Base-by-base conservation (phyloP, 2,113 vertebrate genomes). In the Microcebus tavaratra region DNA sequence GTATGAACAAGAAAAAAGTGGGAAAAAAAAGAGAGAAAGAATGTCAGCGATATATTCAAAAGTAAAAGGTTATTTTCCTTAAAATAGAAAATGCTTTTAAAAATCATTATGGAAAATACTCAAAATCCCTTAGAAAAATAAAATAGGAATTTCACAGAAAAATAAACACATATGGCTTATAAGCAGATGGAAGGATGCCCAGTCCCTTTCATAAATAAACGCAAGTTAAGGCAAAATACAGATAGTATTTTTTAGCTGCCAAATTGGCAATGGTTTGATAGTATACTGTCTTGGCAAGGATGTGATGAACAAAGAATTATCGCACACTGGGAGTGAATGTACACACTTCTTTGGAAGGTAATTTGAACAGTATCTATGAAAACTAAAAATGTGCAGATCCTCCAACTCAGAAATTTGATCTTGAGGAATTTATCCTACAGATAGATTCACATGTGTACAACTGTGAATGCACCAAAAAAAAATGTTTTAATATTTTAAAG, bases 121-220 rank as follows among this genome's bases (percentile, higher is more conserved):
- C 57, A 6, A 82, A 93, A 89, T 61, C 9, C 15, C 91, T 65
- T 96, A 79, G 65, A 91, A 94, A 90, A 76, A 93, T 34, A 80
- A 27, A 92, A 79, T 63, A 59, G 39, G 31, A 21, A 81, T 95
- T 84, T 92, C 50, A 75, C 36, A 85, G 70, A 84, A 94, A 96
- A 84, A 95, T 59, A 96, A 93, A 88, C 50, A 94, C 76, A 94
- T 97, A 95, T 81, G 95, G 70, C 50, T 88, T 80, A 92, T 31
- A 88, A 91, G 63, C 42, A 85, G 50, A 59, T 96, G 94, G 89
- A 96, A 94, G 27, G 12, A 78, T 95, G 48, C 90, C 86, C 78
- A 96, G 76, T 73, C 31, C 39, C 42, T 70, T 34, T 91, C 59
- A 91, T 76, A 96, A 96, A 93, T 75, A 97, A 94, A 86, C 82